Conservation (phyloP, 2,113 vertebrate genomes). For the Rissa tridactyla region DNA sequence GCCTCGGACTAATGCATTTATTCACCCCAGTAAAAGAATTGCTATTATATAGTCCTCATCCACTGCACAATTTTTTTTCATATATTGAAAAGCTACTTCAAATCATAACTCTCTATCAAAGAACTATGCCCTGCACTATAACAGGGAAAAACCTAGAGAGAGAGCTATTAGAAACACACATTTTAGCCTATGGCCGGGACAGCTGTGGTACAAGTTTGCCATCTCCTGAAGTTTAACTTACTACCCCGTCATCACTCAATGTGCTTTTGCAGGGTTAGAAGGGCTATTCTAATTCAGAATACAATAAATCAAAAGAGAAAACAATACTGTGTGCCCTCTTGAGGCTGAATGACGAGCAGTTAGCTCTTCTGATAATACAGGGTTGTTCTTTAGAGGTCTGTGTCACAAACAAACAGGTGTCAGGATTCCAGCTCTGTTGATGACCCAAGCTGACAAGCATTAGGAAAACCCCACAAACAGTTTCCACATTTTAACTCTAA, state of each 20-base stretch:
- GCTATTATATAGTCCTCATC: not conserved
- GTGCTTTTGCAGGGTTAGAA: not conserved
- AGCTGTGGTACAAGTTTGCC: not conserved
- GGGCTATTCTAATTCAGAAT: not conserved
- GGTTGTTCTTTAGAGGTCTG: not conserved
- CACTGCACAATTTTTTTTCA: not conserved
- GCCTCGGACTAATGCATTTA: not conserved
- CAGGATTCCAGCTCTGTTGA: not conserved
- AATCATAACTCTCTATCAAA: not conserved
- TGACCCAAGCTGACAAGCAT: not conserved
- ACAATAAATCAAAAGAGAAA: not conserved
- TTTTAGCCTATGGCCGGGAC: not conserved
- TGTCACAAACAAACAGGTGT: not conserved
- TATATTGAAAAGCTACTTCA: not conserved
- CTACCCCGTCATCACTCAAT: not conserved
- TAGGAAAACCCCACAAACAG: rapidly evolving
- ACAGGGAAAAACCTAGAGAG: not conserved
- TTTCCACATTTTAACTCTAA: not conserved
- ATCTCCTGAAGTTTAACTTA: not conserved
- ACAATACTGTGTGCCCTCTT: not conserved
- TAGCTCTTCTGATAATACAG: not conserved
- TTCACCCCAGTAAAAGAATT: rapidly evolving
- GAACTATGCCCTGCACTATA: not conserved
- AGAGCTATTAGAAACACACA: not conserved
- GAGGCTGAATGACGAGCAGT: not conserved